These are phyloP conservation scores for Diarsia rubi DNA, from an alignment of 2,888 invertebrate genomes.

Conservation along the genomic window DNA sequence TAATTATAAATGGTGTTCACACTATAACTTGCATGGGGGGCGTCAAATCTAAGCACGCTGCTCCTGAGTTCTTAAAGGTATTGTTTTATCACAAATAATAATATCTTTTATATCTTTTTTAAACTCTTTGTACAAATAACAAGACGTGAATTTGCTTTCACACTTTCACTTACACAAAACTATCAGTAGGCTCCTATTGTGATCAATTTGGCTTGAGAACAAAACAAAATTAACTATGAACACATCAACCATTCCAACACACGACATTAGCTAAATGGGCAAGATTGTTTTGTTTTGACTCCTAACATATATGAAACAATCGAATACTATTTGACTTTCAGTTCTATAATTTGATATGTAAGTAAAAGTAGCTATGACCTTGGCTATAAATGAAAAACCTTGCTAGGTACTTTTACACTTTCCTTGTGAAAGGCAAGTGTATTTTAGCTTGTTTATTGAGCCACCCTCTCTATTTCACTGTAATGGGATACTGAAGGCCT, in stretches of 20 bases:
- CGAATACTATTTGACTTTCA: neutral
- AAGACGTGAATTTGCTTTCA: neutral
- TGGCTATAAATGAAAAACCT: conserved; percentile 19
- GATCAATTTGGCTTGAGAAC: neutral
- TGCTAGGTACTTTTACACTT: conserved; percentile 5
- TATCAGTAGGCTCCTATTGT: neutral
- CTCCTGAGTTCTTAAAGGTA: conserved; percentile 80
- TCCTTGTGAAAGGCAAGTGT: conserved; percentile 64
- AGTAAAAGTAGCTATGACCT: neutral
- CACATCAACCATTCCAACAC: neutral
- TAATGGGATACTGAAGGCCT: conserved; percentile 79
- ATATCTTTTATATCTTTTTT: neutral
- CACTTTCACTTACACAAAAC: neutral
- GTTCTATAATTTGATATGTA: neutral
- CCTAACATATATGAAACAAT: neutral
- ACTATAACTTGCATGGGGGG: conserved; percentile 87
- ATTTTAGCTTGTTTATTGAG: conserved; percentile 73
- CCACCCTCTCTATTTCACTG: conserved; percentile 72
- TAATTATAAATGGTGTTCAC: conserved; percentile 67
- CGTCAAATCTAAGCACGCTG: conserved; percentile 86
- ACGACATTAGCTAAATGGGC: neutral
- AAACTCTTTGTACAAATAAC: neutral
- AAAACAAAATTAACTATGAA: neutral
- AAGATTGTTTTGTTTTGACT: neutral
- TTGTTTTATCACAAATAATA: conserved; percentile 41